Evolutionary conservation across 2,888 invertebrate genomes (phyloP).

Genomic region (Cantharis flavilabris): DNA sequence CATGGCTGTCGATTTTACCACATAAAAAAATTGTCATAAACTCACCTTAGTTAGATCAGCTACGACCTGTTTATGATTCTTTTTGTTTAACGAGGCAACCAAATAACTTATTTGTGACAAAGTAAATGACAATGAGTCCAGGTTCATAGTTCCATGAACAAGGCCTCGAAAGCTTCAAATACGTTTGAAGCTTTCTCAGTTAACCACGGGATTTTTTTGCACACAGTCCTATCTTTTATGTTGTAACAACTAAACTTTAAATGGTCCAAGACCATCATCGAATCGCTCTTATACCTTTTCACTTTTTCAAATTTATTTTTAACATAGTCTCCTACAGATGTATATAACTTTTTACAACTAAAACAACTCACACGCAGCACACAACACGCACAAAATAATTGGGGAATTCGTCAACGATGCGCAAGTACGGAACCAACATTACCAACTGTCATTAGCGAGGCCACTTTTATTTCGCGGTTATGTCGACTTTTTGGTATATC

Average conservation of each 20-base stretch:
- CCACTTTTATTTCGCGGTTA: background rate
- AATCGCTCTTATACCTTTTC: conserved; percentile 42
- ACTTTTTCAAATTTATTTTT: conserved; percentile 20
- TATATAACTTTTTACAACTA: conserved; percentile 4
- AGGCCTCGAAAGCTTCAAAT: conserved; percentile 95
- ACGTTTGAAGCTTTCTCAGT: conserved; percentile 89
- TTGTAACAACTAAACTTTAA: conserved; percentile 52
- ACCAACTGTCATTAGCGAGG: background rate
- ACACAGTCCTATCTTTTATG: conserved; percentile 54
- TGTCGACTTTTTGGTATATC: background rate
- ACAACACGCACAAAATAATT: conserved; percentile 10
- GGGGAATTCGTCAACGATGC: background rate
- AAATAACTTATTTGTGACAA: conserved; percentile 98
- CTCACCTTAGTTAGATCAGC: conserved; percentile 89
- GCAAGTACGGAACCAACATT: background rate
- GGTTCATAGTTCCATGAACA: conserved; percentile 92
- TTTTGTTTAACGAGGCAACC: conserved; percentile 93
- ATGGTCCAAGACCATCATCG: conserved; percentile 59
- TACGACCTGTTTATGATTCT: conserved; percentile 89
- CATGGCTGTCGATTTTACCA: conserved; percentile 18
- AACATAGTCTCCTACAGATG: conserved; percentile 4
- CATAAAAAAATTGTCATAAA: conserved; percentile 35
- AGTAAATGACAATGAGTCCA: conserved; percentile 98
- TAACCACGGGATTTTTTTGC: conserved; percentile 70
- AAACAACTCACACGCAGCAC: conserved; percentile 16